These are phyloP conservation scores for Acrobasis suavella DNA, from an alignment of 2,888 invertebrate genomes.

Conservation along the genomic window DNA sequence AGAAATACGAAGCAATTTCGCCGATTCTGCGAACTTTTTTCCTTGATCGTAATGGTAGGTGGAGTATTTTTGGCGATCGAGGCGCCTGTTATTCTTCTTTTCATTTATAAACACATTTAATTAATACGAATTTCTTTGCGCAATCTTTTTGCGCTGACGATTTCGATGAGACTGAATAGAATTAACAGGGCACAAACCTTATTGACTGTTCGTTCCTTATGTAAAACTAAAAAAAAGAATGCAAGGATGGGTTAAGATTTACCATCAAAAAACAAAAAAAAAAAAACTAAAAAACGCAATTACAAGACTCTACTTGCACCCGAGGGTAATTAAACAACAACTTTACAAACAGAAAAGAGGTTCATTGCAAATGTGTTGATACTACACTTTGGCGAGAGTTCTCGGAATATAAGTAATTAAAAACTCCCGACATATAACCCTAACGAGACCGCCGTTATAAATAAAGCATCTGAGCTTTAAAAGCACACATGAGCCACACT, in stretches of 20 bases:
- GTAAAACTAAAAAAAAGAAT: too few relatives aligned
- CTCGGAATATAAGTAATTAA: slow-evolving; percentile 6
- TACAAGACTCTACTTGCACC: not conserved
- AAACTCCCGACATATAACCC: not conserved
- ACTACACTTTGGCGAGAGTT: not conserved
- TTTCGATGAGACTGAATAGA: too few relatives aligned
- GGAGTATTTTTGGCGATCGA: not conserved
- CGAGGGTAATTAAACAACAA: not conserved
- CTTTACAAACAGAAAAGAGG: not conserved
- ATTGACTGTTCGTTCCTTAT: too few relatives aligned
- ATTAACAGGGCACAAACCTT: too few relatives aligned
- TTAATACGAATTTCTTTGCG: too few relatives aligned
- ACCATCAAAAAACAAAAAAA: not conserved
- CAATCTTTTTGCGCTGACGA: too few relatives aligned
- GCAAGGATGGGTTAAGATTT: too few relatives aligned
- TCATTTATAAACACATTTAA: too few relatives aligned
- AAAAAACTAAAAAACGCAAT: not conserved
- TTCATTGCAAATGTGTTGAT: slow-evolving; percentile 1
- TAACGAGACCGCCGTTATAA: slow-evolving; percentile 4
- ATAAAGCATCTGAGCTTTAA: slow-evolving; percentile 5
- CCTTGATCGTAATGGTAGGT: slow-evolving; percentile 29
- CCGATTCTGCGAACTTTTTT: slow-evolving; percentile 37
- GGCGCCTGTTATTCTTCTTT: too few relatives aligned
- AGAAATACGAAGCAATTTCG: slow-evolving; percentile 51
- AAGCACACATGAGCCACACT: slow-evolving; percentile 1